Evolutionary conservation across 53 echinoderm and acorn worm species (phyloP).

Genomic region (Paracentrotus lividus): DNA sequence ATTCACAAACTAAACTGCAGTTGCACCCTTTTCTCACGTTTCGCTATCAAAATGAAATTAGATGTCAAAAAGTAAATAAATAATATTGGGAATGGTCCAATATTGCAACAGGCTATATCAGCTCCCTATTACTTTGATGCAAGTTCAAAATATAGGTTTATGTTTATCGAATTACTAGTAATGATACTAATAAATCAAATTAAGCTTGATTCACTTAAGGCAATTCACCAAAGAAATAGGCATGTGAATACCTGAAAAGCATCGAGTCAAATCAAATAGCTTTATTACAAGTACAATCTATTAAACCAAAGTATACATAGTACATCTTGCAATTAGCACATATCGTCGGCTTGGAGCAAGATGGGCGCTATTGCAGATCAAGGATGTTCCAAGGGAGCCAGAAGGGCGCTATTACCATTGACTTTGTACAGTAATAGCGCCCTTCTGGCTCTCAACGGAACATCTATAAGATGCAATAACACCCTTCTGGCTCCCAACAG

Average conservation of each 20-base stretch:
- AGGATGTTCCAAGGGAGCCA: too few relatives aligned
- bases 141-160: background rate
- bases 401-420: too few relatives aligned
- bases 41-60: background rate
- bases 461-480: too few relatives aligned
- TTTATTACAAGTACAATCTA: too few relatives aligned
- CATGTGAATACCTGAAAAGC: background rate
- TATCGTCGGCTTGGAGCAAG: too few relatives aligned
- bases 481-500: too few relatives aligned
- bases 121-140: background rate
- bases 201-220: too few relatives aligned
- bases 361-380: too few relatives aligned
- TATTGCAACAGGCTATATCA: background rate
- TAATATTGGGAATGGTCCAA: background rate
- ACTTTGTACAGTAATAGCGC: too few relatives aligned
- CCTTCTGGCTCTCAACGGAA: too few relatives aligned
- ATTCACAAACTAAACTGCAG: conserved; percentile 36
- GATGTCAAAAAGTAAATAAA: conserved; percentile 22
- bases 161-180: background rate
- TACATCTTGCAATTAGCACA: background rate
- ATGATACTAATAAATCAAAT: background rate
- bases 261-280: background rate
- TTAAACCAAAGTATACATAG: background rate
- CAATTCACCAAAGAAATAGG: too few relatives aligned
- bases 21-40: conserved; percentile 30